Evolutionary conservation across 2,888 invertebrate genomes (phyloP).

Genomic region (Drosophila percnosoma): DNA sequence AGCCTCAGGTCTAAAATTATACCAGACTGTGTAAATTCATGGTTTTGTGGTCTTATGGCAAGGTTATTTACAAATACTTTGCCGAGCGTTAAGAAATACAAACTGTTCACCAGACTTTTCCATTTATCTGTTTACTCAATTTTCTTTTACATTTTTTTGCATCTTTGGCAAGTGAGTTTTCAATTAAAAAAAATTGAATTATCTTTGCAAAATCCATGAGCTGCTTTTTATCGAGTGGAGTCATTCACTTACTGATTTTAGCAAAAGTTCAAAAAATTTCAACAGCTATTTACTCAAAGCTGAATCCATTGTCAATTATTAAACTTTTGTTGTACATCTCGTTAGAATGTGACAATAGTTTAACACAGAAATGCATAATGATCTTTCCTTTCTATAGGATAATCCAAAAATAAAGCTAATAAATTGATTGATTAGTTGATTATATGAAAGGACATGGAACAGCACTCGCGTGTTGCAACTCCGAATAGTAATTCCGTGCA

Average conservation of each 20-base stretch:
- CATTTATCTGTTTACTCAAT: neutral
- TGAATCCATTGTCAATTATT: neutral
- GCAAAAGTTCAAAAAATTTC: too few species aligned
- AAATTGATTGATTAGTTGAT: neutral
- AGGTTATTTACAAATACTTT: conserved; percentile 32
- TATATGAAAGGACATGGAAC: neutral
- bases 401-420: neutral
- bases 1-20: conserved; percentile 60
- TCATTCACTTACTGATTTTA: neutral
- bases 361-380: neutral
- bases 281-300: neutral
- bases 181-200: neutral
- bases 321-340: neutral
- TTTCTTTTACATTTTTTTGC: neutral
- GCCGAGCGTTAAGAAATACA: neutral
- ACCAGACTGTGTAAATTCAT: conserved; percentile 55
- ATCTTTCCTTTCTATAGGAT: neutral
- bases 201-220: neutral
- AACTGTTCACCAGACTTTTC: neutral
- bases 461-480: neutral
- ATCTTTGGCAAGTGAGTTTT: neutral
- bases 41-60: conserved; percentile 37
- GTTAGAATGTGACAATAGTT: neutral
- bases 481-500: neutral
- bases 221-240: neutral